Evolutionary conservation across 2,113 vertebrate genomes (phyloP).

Genomic region (Elachura formosa): DNA sequence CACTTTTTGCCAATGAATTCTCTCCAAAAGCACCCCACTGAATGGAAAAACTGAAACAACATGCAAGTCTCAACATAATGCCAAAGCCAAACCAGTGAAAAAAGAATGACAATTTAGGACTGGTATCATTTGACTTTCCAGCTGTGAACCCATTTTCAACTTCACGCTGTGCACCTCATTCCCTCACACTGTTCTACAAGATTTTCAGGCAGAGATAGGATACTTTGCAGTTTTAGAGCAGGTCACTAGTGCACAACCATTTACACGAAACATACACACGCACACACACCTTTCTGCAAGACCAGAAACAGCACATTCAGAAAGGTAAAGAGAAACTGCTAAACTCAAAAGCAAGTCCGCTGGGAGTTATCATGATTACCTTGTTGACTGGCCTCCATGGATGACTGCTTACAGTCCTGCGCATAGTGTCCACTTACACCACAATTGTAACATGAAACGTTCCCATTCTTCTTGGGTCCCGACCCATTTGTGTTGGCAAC

Average conservation of each 20-base stretch:
- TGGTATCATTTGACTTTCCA: neutral
- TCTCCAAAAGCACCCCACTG: neutral
- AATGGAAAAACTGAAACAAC: neutral
- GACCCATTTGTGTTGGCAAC: slow-evolving; percentile 79
- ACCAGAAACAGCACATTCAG: slow-evolving; percentile 47
- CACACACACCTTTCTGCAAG: slow-evolving; percentile 54
- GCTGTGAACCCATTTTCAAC: neutral
- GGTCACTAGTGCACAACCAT: slow-evolving; percentile 55
- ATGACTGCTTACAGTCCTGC: slow-evolving; percentile 92
- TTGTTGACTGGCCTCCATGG: slow-evolving; percentile 88
- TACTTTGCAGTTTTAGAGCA: slow-evolving; percentile 33
- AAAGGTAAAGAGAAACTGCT: slow-evolving; percentile 48
- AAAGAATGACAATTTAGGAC: neutral
- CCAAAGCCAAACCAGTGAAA: neutral
- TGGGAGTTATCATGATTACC: slow-evolving; percentile 82
- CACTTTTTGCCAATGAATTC: neutral
- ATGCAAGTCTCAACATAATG: neutral
- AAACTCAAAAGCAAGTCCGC: slow-evolving; percentile 76
- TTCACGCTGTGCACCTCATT: neutral
- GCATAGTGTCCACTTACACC: slow-evolving; percentile 89
- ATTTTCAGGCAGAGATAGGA: slow-evolving; percentile 38
- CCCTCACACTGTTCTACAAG: neutral
- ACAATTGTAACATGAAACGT: slow-evolving; percentile 93
- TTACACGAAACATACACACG: slow-evolving; percentile 50
- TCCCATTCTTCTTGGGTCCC: slow-evolving; percentile 89